Conservation (phyloP, 2,888 invertebrate species). For the Cantharis flavilabris region DNA sequence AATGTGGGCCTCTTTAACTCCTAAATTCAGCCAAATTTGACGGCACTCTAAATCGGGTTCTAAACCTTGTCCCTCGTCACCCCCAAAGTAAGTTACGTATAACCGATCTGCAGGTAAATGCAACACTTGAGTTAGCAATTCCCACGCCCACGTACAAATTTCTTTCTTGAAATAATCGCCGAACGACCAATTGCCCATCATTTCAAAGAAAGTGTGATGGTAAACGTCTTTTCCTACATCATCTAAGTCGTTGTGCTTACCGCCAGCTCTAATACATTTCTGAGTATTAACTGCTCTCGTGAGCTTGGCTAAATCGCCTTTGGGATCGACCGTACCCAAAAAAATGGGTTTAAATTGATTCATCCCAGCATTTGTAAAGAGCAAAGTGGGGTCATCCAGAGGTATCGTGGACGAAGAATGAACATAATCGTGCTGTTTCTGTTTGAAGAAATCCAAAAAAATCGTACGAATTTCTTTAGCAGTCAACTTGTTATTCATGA, state of each 20-base stretch:
- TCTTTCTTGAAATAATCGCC: constrained; percentile 99
- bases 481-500: constrained; percentile 64
- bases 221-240: constrained; percentile 99
- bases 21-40: constrained; percentile 56
- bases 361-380: constrained; percentile 99
- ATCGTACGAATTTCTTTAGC: constrained; percentile 82
- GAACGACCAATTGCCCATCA: constrained; percentile 99
- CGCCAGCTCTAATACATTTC: constrained; percentile 98
- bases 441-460: constrained; percentile 89
- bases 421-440: constrained; percentile 88
- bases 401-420: constrained; percentile 98
- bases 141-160: constrained; percentile 97
- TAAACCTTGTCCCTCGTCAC: constrained; percentile 78
- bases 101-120: constrained; percentile 83
- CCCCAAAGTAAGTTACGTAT: constrained; percentile 99
- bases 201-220: constrained; percentile 99
- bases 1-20: constrained; percentile 77
- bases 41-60: constrained; percentile 93
- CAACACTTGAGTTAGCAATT: constrained; percentile 82
- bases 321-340: constrained; percentile 93
- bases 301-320: constrained; percentile 92
- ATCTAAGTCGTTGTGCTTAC: constrained; percentile 99
- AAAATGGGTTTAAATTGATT: constrained; percentile 99
- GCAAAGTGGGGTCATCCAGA: constrained; percentile 93
- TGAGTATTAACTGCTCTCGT: constrained; percentile 92